Base-by-base conservation (phyloP, 92 coral and sea anemone genomes). In the Porites cylindrica region DNA sequence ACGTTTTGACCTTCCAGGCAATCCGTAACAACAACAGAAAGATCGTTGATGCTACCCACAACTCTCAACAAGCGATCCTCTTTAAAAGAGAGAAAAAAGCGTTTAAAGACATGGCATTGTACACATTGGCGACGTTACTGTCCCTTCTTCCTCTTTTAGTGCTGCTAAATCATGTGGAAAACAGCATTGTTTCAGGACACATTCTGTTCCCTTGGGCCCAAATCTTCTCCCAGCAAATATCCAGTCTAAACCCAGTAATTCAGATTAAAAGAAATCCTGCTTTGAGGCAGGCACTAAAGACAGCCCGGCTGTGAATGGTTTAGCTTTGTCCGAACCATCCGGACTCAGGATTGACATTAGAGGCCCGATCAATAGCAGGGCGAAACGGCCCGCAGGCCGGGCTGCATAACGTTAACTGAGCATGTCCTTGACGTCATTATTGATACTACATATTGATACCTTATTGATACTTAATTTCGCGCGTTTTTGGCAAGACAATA, bases 21-120 rank as follows among this genome's bases (percentile, higher is more conserved):
- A 65, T 78, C 72, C 82, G 82, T 43, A n/a, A 9, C 1, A 63
- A 61, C 61, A 78, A 65, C 82, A 63, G 59, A 51, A 63, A 51
- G 43, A 65, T 78, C 60, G 3, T 78, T 0, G 3, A 59, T 19
- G 60, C 43, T 14, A 47, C 82, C 19, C 82, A 78, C 70, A 65
- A 50, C 13, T 50, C 8, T 1, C 82, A 63, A 14, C 72, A 78
- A 6, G 72, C 72, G 38, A 62, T 20, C 11, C 53, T 78, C 59
- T 78, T 24, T 16, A 64, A 78, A 3, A n/a, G 82, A 50, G 82
- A 63, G 82, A 63, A 63, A 47, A 78, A 78, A 18, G 82, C 82
- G 7, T 66, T 65, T 0, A 19, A 5, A 10, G 60, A 47, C 54
- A 65, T 78, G 70, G 71, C 72, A 6, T 19, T 78, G 26, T 78